Percentiles rank a stretch among this genome's conserved stretches.
Conservation (phyloP, 2,888 invertebrate species). For the Polydrusus cervinus region DNA sequence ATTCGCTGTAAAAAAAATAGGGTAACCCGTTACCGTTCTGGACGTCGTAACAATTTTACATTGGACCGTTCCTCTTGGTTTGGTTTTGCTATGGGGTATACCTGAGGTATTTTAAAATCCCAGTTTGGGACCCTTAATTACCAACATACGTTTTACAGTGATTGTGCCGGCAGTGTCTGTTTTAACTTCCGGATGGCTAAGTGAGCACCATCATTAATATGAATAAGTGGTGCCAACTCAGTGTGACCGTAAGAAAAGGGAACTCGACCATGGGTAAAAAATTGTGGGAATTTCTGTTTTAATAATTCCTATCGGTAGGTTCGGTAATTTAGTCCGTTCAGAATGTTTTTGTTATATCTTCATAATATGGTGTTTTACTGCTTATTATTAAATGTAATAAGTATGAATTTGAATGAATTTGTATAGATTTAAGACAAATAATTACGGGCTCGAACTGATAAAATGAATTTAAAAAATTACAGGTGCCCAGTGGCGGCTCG, state of each 20-base stretch:
- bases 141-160: background rate
- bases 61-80: no score
- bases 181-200: conserved; percentile 38
- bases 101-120: no score
- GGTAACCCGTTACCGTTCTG: no score
- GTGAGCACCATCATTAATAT: conserved; percentile 37
- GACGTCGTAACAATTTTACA: no score
- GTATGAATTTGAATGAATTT: no score
- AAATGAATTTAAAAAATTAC: no score
- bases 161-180: conserved; percentile 23
- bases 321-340: background rate
- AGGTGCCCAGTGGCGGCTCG: no score
- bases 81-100: no score
- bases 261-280: conserved; percentile 39
- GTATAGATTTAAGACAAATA: no score
- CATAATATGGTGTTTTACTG: background rate
- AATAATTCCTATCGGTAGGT: background rate
- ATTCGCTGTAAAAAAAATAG: no score
- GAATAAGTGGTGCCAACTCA: conserved; percentile 5
- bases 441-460: no score
- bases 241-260: conserved; percentile 24
- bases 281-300: conserved; percentile 41
- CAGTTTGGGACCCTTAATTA: background rate
- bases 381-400: no score
- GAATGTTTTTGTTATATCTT: background rate